phyloP scores from a whole-genome alignment of 2,888 invertebrate genomes.

The Saturnia pavonia region DNA sequence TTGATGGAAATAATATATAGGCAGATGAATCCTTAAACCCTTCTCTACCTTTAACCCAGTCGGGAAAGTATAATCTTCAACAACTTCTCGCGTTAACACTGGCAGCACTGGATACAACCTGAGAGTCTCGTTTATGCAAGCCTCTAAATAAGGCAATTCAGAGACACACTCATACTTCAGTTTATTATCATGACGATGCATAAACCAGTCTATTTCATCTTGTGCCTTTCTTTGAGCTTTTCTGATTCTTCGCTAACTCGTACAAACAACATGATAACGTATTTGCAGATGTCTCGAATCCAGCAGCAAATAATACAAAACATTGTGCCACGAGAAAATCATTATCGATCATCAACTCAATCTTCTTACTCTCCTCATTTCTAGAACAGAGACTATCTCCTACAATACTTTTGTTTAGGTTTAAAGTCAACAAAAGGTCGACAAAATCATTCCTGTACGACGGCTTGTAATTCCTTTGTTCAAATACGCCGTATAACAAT shows the following conservation, averaged over 20 bases:
- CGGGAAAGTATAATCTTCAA: slow-evolving; percentile 52
- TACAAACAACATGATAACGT: slow-evolving; percentile 45
- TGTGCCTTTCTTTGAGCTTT: slow-evolving; percentile 41
- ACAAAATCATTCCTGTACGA: slow-evolving; percentile 50
- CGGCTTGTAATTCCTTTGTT: slow-evolving; percentile 38
- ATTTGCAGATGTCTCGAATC: slow-evolving; percentile 54
- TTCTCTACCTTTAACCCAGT: slow-evolving; percentile 47
- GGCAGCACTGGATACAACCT: slow-evolving; percentile 50
- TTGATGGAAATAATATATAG: slow-evolving; percentile 48
- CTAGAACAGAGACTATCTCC: slow-evolving; percentile 47
- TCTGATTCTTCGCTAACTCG: slow-evolving; percentile 48
- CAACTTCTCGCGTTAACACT: slow-evolving; percentile 42
- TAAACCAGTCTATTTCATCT: slow-evolving; percentile 49
- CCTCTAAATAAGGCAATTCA: slow-evolving; percentile 39
- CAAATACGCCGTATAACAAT: slow-evolving; percentile 42
- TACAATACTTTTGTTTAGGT: slow-evolving; percentile 37
- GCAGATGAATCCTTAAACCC: slow-evolving; percentile 49
- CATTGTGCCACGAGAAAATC: slow-evolving; percentile 75
- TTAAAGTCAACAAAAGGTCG: slow-evolving; percentile 48
- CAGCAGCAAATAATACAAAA: slow-evolving; percentile 66
- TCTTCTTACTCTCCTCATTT: slow-evolving; percentile 32
- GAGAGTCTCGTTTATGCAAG: slow-evolving; percentile 47
- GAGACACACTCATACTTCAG: slow-evolving; percentile 40
- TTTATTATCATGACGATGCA: slow-evolving; percentile 35
- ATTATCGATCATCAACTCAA: slow-evolving; percentile 48